Conservation (phyloP, 2,113 vertebrate genomes). For the Hyperoodon ampullatus region DNA sequence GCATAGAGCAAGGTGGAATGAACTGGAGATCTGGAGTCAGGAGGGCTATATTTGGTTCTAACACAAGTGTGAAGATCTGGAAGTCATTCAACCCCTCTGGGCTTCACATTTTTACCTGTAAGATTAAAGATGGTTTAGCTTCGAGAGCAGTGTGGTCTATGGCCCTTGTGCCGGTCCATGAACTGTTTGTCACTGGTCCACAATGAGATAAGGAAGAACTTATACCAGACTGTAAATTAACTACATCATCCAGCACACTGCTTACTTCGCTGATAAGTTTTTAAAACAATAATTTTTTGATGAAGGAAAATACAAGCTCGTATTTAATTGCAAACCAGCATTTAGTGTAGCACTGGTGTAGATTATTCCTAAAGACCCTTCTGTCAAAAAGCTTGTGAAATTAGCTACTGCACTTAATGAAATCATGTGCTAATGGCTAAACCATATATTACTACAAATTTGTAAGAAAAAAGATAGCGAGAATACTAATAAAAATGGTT, state of each 20-base stretch:
- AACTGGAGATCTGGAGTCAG: not conserved
- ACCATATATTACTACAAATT: not conserved
- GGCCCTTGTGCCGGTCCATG: not conserved
- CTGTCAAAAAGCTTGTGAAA: constrained; percentile 1
- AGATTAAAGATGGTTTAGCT: not conserved
- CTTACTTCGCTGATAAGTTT: not conserved
- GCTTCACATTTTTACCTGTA: not conserved
- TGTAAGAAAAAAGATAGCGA: not conserved
- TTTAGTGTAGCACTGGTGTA: not conserved
- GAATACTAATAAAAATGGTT: not conserved
- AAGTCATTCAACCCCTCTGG: not conserved
- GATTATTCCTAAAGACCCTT: not conserved
- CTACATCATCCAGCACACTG: not conserved
- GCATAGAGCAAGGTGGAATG: not conserved
- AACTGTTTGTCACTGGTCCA: not conserved
- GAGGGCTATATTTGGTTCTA: not conserved
- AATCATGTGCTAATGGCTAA: constrained; percentile 27
- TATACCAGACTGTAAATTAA: not conserved
- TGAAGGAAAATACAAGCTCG: constrained; percentile 43
- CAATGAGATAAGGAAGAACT: not conserved
- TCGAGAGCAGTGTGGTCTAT: not conserved
- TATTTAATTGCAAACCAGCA: constrained; percentile 15
- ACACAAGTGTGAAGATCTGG: not conserved
- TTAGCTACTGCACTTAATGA: not conserved
- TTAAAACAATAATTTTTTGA: not conserved